A percentile compares a stretch with the other conserved stretches of the same genome.
These are phyloP conservation scores for Eupithecia centaureata DNA, from an alignment of 2,888 invertebrate species.

Conservation along the genomic window DNA sequence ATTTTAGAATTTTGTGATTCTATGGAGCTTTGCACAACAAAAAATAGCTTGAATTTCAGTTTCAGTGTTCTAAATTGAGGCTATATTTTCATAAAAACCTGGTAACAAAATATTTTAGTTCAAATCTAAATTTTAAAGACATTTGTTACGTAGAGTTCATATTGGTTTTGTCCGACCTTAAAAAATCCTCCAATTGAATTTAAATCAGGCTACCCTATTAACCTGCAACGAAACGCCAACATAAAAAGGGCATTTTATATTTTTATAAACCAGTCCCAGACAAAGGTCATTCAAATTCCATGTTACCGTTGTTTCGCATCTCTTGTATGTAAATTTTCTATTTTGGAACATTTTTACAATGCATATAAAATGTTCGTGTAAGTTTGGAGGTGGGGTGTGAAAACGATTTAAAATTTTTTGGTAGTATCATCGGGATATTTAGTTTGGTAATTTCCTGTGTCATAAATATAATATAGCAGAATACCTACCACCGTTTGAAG, in stretches of 20 bases:
- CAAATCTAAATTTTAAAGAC: neutral
- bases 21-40: neutral
- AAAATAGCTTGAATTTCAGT: neutral
- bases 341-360: conserved; percentile 30
- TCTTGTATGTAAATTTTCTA: conserved; percentile 71
- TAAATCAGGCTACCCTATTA: conserved; percentile 41
- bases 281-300: conserved; percentile 46
- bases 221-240: conserved; percentile 22
- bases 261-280: conserved; percentile 28
- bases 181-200: conserved; percentile 46
- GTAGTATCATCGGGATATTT: neutral
- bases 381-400: conserved; percentile 46
- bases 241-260: conserved; percentile 28
- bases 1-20: too few relatives aligned
- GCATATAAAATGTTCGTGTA: conserved; percentile 26
- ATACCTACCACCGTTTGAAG: neutral
- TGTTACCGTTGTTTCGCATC: conserved; percentile 52
- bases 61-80: neutral
- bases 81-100: neutral
- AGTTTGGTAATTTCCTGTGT: neutral
- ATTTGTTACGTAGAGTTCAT: neutral
- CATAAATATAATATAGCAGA: neutral
- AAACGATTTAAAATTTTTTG: neutral
- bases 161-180: conserved; percentile 6
- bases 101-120: neutral